A percentile compares a stretch with the other conserved stretches of the same genome.
phyloP scores from a whole-genome alignment of 2,113 vertebrate genomes.

The Zapornia atra region DNA sequence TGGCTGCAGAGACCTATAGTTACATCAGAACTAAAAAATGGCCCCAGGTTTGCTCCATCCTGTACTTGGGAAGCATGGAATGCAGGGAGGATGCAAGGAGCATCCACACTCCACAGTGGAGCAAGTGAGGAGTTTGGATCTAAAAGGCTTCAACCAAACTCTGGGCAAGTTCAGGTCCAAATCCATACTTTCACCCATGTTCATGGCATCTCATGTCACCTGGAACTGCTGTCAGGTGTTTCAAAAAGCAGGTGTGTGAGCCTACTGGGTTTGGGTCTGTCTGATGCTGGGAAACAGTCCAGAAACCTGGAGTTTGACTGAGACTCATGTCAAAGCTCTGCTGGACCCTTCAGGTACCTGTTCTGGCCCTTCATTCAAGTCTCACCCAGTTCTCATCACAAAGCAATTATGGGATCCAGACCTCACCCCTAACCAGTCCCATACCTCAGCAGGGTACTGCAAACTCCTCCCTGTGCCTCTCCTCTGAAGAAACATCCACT shows the following conservation, averaged over 20 bases:
- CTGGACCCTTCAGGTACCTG: not conserved
- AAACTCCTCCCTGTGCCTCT: fast-evolving
- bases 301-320: not conserved
- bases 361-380: not conserved
- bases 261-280: not conserved
- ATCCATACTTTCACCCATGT: not conserved
- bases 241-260: not conserved
- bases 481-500: not conserved
- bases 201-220: not conserved
- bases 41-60: not conserved
- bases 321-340: not conserved
- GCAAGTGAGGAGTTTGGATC: not conserved
- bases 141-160: not conserved
- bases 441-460: not conserved
- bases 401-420: not conserved
- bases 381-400: not conserved
- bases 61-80: not conserved
- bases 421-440: not conserved
- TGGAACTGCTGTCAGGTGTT: not conserved
- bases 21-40: not conserved
- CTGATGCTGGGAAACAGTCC: not conserved
- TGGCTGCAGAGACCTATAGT: not conserved
- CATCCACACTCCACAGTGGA: not conserved
- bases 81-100: not conserved
- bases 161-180: not conserved